A percentile compares a stretch with the other conserved stretches of the same genome.
Evolutionary conservation across 2,797 vertebrate species (phyloP).

Genomic region (Lerista edwardsae): DNA sequence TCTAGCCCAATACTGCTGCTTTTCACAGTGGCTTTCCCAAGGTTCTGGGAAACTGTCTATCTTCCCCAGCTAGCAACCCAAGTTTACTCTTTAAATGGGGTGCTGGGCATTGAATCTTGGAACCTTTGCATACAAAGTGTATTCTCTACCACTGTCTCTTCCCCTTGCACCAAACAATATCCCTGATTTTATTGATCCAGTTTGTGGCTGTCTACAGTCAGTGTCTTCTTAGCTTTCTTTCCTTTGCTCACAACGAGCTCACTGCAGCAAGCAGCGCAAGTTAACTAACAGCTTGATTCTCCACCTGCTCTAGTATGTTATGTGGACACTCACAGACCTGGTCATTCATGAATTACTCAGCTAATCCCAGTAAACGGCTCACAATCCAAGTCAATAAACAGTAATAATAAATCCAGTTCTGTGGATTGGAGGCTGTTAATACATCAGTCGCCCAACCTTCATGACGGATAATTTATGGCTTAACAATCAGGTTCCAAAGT

Average conservation of each 20-base stretch:
- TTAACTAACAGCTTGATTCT: neutral
- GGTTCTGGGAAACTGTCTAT: too few relatives aligned
- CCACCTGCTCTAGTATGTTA: neutral
- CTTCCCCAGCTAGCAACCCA: too few relatives aligned
- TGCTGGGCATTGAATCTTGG: neutral
- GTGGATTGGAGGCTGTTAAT: slow-evolving; percentile 10
- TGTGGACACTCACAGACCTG: neutral
- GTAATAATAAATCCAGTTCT: slow-evolving; percentile 6
- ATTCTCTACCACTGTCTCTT: neutral
- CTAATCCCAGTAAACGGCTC: neutral
- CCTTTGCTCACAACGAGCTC: neutral
- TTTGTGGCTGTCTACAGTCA: neutral
- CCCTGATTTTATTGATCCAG: neutral
- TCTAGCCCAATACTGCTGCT: too few relatives aligned
- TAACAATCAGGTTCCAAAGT: slow-evolving; percentile 9
- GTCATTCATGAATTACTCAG: slow-evolving; percentile 11
- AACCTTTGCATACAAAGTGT: neutral
- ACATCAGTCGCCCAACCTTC: neutral
- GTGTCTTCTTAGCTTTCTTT: neutral
- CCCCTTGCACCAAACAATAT: neutral
- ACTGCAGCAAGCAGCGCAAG: neutral
- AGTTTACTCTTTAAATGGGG: neutral
- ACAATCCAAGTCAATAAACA: slow-evolving; percentile 11
- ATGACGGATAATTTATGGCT: slow-evolving; percentile 19
- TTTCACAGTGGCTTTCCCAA: too few relatives aligned